Evolutionary conservation across 2,113 vertebrate genomes (phyloP), one percentile per base, ranked within the genome.

Genomic region (Accipiter virgatus): DNA sequence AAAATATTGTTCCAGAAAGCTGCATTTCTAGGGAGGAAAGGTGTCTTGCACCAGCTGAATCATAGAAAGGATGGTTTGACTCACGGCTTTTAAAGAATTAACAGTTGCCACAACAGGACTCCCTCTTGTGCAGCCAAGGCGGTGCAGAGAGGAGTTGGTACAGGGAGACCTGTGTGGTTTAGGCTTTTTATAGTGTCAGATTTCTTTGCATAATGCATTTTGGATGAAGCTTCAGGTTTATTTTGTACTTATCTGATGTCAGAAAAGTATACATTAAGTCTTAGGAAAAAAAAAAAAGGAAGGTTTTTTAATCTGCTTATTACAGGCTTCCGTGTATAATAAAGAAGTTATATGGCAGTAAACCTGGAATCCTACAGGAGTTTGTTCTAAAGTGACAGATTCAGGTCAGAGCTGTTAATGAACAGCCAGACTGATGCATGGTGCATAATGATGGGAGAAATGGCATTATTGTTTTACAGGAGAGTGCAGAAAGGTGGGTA

Each of bases 371-470:
- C 80, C 94, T 96, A 80, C 94, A 89, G 89, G 65, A 84, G 70
- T 94, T 88, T 85, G 78, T 92, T 97, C 85, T 81, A 55, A 94
- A 59, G 34, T 97, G 98, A 98, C 98, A 98, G 96, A 98, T 98
- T 98, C 86, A 96, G 98, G 97, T 97, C 98, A 97, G 88, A 93
- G 84, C 95, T 93, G 90, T 95, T 97, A 97, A 94, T 62, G 55
- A 97, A 94, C 82, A 97, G 88, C 56, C 92, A 96, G 88, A 97
- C 88, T 94, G 97, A 98, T 93, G 88, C 65, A 83, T 89, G 68
- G 90, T 91, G 90, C 56, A 84, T 93, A 95, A 94, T 61, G 55
- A 94, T 95, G 86, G 74, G 85, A 65, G 94, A 95, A 94, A 93
- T 68, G 75, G 66, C 42, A 82, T 94, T 92, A 90, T 82, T 89